Percentiles rank a stretch among this genome's conserved stretches.
Conservation (phyloP, 1,140 invertebrate species). For the Cotesia chilonis region DNA sequence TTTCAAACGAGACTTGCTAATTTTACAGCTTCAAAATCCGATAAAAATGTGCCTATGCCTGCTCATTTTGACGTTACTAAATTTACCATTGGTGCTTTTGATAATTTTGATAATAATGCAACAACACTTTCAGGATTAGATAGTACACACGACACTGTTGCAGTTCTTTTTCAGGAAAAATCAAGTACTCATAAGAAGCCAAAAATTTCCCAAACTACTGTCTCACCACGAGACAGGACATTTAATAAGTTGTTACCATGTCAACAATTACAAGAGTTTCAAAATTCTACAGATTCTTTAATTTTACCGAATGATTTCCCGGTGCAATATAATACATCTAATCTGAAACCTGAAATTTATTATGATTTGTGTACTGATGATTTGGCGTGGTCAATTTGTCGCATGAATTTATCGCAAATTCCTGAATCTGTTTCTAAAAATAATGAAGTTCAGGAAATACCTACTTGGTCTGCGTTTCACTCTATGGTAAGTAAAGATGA, state of each 20-base stretch:
- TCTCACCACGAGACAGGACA: not conserved
- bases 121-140: slow-evolving; percentile 13
- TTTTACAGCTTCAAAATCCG: slow-evolving; percentile 19
- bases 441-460: slow-evolving; percentile 6
- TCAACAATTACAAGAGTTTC: slow-evolving; percentile 17
- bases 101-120: slow-evolving; percentile 20
- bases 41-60: slow-evolving; percentile 26
- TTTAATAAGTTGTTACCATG: slow-evolving; percentile 4
- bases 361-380: not conserved
- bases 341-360: slow-evolving; percentile 1
- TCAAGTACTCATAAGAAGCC: slow-evolving; percentile 2
- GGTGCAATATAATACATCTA: not conserved
- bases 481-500: slow-evolving; percentile 13
- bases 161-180: slow-evolving; percentile 5
- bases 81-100: slow-evolving; percentile 24
- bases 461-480: slow-evolving; percentile 25
- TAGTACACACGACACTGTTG: slow-evolving; percentile 16
- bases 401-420: slow-evolving; percentile 20
- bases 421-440: not conserved
- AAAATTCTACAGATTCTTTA: not conserved
- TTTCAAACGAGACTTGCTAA: slow-evolving; percentile 16
- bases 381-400: slow-evolving; percentile 11
- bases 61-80: slow-evolving; percentile 24
- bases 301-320: slow-evolving; percentile 5
- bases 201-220: slow-evolving; percentile 20